A percentile compares a stretch with the other conserved stretches of the same genome.
phyloP scores from a whole-genome alignment of 30 jellyfish, hydroid and myxozoan species.

The Aurelia aurita complex sp. Pacific region DNA sequence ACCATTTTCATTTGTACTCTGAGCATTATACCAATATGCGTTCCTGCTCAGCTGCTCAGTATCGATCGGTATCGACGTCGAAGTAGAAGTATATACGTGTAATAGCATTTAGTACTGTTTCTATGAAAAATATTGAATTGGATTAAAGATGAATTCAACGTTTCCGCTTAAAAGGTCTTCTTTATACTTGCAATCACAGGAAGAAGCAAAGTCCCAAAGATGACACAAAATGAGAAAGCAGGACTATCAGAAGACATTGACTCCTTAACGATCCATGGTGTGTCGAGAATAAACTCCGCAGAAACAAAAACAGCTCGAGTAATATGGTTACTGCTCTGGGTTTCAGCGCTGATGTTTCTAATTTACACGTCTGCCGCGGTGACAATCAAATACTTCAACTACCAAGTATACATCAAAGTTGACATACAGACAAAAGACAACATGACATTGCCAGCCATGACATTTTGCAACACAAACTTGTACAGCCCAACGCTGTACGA shows the following conservation, averaged over 20 bases:
- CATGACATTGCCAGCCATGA: constrained; percentile 6
- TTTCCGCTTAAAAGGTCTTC: no score
- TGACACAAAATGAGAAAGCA: background rate
- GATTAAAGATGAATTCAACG: no score
- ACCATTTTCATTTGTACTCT: no score
- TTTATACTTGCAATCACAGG: no score
- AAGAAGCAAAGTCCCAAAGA: no score
- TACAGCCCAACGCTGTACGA: background rate
- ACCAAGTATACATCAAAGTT: background rate
- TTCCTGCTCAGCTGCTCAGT: no score
- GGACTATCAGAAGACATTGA: constrained; percentile 14
- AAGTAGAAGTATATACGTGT: no score
- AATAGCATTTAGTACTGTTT: no score
- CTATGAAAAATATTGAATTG: no score
- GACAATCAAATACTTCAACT: constrained; percentile 2
- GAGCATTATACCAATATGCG: no score
- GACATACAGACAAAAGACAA: background rate
- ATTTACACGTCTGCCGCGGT: background rate
- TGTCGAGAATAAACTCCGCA: constrained; percentile 10
- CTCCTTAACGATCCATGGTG: constrained; percentile 37
- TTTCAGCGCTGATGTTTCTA: background rate
- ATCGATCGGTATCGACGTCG: no score
- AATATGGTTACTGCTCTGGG: constrained; percentile 16
- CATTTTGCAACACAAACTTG: constrained; percentile 19
- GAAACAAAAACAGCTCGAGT: background rate